Conservation (phyloP, 2,113 vertebrate genomes). For the Saimiri boliviensis region DNA sequence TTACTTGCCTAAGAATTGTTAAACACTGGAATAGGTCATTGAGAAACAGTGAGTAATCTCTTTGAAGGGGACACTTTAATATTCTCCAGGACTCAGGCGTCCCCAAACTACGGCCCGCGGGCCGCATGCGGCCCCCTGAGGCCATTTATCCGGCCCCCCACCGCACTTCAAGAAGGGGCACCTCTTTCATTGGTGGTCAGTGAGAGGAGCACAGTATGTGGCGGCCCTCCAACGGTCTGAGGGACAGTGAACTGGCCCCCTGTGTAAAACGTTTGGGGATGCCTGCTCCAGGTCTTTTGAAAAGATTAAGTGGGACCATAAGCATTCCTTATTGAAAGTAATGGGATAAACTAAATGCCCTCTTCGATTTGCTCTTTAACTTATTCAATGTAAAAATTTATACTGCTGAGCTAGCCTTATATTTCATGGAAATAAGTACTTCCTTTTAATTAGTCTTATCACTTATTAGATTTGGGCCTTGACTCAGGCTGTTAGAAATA, state of each 20-base stretch:
- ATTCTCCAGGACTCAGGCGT: not conserved
- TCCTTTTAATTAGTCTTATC: not conserved
- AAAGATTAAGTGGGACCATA: not conserved
- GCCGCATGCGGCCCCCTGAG: no score
- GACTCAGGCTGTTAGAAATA: not conserved
- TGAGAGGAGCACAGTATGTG: no score
- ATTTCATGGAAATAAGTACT: conserved; percentile 30
- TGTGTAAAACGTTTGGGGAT: no score
- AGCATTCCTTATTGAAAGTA: not conserved
- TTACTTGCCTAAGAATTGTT: not conserved
- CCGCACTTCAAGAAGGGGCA: no score
- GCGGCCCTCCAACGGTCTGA: no score
- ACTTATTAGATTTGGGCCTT: not conserved
- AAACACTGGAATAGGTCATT: not conserved
- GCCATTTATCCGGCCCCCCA: no score
- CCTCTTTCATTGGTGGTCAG: no score
- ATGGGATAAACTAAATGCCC: not conserved
- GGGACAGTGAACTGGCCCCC: no score
- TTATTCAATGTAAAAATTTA: not conserved
- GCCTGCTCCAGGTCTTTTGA: not conserved
- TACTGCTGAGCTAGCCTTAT: not conserved
- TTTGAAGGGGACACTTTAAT: not conserved
- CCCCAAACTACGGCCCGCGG: no score
- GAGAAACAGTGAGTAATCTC: not conserved
- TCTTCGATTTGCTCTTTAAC: not conserved